phyloP scores from a whole-genome alignment of 2,888 invertebrate genomes.

The Caenorhabditis japonica region DNA sequence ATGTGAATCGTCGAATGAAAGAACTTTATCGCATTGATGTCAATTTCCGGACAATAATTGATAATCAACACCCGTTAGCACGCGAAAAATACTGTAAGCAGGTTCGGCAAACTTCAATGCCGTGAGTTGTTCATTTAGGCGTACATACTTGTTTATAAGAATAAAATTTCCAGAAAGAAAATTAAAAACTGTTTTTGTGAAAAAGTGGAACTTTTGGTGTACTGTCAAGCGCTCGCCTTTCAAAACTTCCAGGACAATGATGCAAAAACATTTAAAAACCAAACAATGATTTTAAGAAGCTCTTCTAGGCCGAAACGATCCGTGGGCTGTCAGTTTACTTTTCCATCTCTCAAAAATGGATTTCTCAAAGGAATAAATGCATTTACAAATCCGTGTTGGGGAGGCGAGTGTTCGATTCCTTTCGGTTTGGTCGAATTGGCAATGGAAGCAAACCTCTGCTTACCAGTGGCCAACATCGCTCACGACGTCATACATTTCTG shows the following conservation, averaged over 20 bases:
- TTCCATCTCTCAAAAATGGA: constrained; percentile 2
- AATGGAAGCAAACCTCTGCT: constrained; percentile 10
- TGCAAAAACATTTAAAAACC: constrained; percentile 22
- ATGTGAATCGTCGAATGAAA: constrained; percentile 20
- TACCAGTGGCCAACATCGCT: constrained; percentile 1
- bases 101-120: not conserved
- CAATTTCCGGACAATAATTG: constrained; percentile 22
- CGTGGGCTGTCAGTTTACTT: not conserved
- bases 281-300: not conserved
- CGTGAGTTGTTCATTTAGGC: not conserved
- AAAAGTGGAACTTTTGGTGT: constrained; percentile 21
- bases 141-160: constrained; percentile 26
- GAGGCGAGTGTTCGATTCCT: constrained; percentile 24
- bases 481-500: constrained; percentile 15
- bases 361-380: constrained; percentile 11
- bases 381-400: constrained; percentile 15
- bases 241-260: constrained; percentile 3
- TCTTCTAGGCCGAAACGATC: not conserved
- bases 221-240: constrained; percentile 42
- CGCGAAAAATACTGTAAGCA: constrained; percentile 23
- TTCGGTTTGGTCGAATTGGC: constrained; percentile 13
- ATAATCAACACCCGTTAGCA: constrained; percentile 31
- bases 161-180: not conserved
- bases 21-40: constrained; percentile 19
- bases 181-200: constrained; percentile 35